Conservation (phyloP, 2,797 vertebrate genomes). For the Pterois miles region DNA sequence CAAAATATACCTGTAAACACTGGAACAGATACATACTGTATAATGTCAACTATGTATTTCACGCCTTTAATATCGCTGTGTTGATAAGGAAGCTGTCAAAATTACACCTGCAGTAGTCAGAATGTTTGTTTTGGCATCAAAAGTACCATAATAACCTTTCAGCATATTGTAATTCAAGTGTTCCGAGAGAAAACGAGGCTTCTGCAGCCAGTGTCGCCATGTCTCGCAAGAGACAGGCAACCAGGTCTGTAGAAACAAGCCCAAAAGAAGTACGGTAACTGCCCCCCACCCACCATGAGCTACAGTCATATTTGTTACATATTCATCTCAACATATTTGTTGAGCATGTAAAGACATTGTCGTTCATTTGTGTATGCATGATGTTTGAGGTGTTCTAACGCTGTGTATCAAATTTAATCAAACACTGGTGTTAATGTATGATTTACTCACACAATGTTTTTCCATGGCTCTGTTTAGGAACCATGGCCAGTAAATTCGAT, state of each 20-base stretch:
- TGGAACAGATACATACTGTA: too few relatives aligned
- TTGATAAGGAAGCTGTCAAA: neutral
- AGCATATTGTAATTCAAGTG: too few relatives aligned
- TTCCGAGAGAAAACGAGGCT: too few relatives aligned
- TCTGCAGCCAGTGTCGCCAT: rapidly evolving
- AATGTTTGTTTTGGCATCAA: too few relatives aligned
- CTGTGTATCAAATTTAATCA: neutral
- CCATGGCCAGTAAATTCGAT: slow-evolving; percentile 28
- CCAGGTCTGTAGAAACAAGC: too few relatives aligned
- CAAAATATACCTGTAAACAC: too few relatives aligned
- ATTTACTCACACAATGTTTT: neutral
- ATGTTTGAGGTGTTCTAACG: neutral
- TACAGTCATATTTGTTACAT: neutral
- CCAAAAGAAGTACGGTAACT: too few relatives aligned
- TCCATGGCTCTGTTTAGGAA: slow-evolving; percentile 12
- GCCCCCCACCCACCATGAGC: too few relatives aligned
- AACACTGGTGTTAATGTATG: neutral
- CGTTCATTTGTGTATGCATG: neutral
- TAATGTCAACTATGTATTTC: neutral
- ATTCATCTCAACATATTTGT: neutral
- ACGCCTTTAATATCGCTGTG: neutral
- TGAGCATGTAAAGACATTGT: neutral
- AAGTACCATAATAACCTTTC: too few relatives aligned
- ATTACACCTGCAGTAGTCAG: neutral
- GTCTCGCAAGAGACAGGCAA: too few relatives aligned